Base-by-base conservation (phyloP, 2,797 vertebrate species). In the Chiroxiphia lanceolata region DNA sequence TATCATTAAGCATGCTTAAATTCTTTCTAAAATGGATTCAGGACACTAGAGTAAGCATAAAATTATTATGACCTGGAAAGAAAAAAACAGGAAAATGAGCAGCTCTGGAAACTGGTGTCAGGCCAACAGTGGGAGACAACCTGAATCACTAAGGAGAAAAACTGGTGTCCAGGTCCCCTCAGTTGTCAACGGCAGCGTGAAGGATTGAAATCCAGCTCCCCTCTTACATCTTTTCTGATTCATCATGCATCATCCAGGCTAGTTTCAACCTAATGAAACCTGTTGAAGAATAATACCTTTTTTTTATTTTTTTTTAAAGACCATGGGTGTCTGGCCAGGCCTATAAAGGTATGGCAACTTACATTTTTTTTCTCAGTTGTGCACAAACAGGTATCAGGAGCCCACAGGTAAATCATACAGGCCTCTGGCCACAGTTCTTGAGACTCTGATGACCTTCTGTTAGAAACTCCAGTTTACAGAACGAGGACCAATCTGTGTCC, bases 331-430 rank as follows among this genome's bases (percentile, higher is more conserved):
- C 23, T 29, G 10, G 6, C 5, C 31, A 60, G 26, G 13, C 21
- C n/a, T 68, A 14, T 44, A 29, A 81, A 61, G 8, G 2, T 42
- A 27, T 5, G 38, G 6, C 4, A 80, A 47, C 27, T 69, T 15
- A 36, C 1, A 31, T 1, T 0, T 5, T 47, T 72, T 75, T 50
- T 4, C 10, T 56, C 17, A 3, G 0, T 3, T 88, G 13, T 69
- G 25, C 21, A 77, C 22, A 69, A 40, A 31, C 4, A 7, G 10
- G 2, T 44, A 11, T 80, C 20, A 72, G 29, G 7, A 72, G 4
- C 4, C 16, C 75, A 19, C 1, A 20, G 0, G 0, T 40, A 44
- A 60, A 48, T 72, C 40, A n/a, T 13, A n/a, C 19, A 64, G 22
- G 5, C 15, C 4, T 57, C 51, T 70, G 22, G 7, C 38, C 9